Evolutionary conservation across 2,113 vertebrate species (phyloP).

Genomic region (Furnarius figulus): DNA sequence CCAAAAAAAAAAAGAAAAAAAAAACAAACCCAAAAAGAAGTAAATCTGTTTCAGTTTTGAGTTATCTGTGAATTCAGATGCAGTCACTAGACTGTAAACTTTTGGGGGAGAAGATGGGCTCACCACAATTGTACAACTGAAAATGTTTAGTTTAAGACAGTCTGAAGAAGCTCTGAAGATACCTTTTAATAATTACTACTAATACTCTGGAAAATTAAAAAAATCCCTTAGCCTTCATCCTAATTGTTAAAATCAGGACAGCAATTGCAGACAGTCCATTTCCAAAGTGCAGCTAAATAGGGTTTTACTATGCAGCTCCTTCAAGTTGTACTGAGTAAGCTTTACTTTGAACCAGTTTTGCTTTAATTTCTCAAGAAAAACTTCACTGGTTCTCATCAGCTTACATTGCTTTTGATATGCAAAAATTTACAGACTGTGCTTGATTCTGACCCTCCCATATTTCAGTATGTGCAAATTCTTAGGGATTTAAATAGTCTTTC

Average conservation of each 20-base stretch:
- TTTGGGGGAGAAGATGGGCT: slow-evolving; percentile 42
- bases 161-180: slow-evolving; percentile 40
- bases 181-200: slow-evolving; percentile 6
- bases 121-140: slow-evolving; percentile 28
- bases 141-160: slow-evolving; percentile 35
- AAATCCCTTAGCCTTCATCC: slow-evolving; percentile 8
- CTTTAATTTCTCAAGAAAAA: slow-evolving; percentile 43
- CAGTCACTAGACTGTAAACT: slow-evolving; percentile 52
- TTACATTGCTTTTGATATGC: slow-evolving; percentile 61
- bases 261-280: slow-evolving; percentile 31
- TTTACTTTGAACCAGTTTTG: slow-evolving; percentile 28
- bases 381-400: slow-evolving; percentile 12
- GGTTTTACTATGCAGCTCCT: slow-evolving; percentile 45
- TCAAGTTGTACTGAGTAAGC: slow-evolving; percentile 36
- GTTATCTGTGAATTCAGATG: slow-evolving; percentile 49
- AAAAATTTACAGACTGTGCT: slow-evolving; percentile 70
- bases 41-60: slow-evolving; percentile 46
- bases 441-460: slow-evolving; percentile 61
- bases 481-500: slow-evolving; percentile 36
- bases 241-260: slow-evolving; percentile 32
- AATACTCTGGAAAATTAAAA: slow-evolving; percentile 3
- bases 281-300: slow-evolving; percentile 44
- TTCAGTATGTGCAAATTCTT: slow-evolving; percentile 62
- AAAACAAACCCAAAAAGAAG: neutral
- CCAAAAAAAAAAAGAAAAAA: neutral